phyloP scores from a whole-genome alignment of 2,797 vertebrate genomes.

The Scomberomorus guttatus region DNA sequence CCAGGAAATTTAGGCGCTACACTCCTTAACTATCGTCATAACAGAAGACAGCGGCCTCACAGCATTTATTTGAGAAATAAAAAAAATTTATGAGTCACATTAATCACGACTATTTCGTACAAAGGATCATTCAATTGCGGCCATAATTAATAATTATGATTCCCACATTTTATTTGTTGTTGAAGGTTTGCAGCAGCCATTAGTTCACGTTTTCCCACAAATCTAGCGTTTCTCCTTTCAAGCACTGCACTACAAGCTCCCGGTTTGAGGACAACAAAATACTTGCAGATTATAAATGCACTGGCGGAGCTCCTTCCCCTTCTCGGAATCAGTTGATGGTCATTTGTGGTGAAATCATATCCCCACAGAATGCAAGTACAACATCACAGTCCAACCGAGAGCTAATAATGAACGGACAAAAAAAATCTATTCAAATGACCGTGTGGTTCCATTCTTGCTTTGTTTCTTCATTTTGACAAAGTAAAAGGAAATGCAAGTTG shows the following conservation, averaged over 20 bases:
- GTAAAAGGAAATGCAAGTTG: slow-evolving; percentile 72
- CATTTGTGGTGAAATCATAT: slow-evolving; percentile 84
- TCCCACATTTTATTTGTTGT: slow-evolving; percentile 19
- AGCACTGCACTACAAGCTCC: slow-evolving; percentile 26
- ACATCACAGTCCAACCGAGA: slow-evolving; percentile 74
- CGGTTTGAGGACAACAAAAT: slow-evolving; percentile 63
- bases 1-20: background rate
- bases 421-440: slow-evolving; percentile 65
- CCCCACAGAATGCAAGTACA: slow-evolving; percentile 72
- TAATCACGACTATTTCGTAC: background rate
- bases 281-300: slow-evolving; percentile 72
- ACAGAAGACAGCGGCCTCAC: background rate
- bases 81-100: background rate
- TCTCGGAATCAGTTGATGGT: slow-evolving; percentile 79
- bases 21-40: background rate
- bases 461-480: slow-evolving; percentile 73
- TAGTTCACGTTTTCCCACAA: slow-evolving; percentile 29
- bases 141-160: slow-evolving; percentile 22
- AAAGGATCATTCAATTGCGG: background rate
- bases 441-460: slow-evolving; percentile 76
- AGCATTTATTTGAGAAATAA: background rate
- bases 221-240: slow-evolving; percentile 23
- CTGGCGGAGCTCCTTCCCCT: slow-evolving; percentile 72
- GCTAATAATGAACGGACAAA: slow-evolving; percentile 79
- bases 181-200: slow-evolving; percentile 32